Conservation (phyloP, 92 coral and sea anemone species). For the Umimayanthus kanabou region DNA sequence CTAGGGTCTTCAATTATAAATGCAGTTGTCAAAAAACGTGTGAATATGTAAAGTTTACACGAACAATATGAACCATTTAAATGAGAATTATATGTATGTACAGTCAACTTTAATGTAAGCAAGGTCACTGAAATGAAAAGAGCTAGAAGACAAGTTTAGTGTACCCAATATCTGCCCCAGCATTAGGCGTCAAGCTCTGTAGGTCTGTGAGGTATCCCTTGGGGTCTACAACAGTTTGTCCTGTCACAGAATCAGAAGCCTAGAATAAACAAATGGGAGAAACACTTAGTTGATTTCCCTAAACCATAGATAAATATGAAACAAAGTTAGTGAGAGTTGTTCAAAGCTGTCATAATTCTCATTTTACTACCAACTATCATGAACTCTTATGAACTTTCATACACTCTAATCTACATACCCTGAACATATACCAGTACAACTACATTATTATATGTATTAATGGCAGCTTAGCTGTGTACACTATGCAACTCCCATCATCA, state of each 20-base stretch:
- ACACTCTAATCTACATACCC: no score
- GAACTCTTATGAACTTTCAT: no score
- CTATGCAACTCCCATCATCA: no score
- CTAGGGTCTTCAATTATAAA: no score
- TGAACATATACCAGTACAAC: no score
- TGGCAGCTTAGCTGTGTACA: no score
- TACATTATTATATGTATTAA: no score
- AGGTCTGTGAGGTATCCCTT: constrained; percentile 95
- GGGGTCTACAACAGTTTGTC: constrained; percentile 98
- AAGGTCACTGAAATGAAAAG: background rate
- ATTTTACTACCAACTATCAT: background rate
- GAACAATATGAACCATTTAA: no score
- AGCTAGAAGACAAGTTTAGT: background rate
- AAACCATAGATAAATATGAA: background rate
- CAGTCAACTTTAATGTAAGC: background rate
- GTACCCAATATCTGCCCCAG: constrained; percentile 98
- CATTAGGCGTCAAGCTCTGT: constrained; percentile 89
- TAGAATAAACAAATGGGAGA: constrained; percentile 18
- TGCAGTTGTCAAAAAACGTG: no score
- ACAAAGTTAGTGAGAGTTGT: background rate
- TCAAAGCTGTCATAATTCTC: background rate
- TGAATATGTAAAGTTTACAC: no score
- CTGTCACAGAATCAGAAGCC: constrained; percentile 98
- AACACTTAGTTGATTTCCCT: background rate
- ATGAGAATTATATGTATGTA: no score